phyloP scores from a whole-genome alignment of 2,113 vertebrate genomes.

The Falco punctatus region DNA sequence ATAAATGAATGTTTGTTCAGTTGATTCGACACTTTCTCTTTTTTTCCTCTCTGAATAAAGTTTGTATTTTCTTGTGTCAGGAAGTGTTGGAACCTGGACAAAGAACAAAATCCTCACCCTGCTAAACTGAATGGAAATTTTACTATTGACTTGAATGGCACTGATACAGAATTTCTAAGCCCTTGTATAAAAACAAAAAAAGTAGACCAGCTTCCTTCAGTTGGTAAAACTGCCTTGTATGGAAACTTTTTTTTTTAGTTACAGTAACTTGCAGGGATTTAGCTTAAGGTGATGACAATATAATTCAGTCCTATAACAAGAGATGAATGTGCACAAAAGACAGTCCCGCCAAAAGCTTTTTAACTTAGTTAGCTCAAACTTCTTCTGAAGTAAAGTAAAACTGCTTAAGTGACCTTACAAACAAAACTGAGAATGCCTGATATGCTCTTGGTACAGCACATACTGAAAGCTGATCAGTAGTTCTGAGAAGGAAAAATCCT shows the following conservation, averaged over 20 bases:
- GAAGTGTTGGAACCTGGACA: not conserved
- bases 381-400: not conserved
- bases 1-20: not conserved
- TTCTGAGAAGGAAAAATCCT: not conserved
- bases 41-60: not conserved
- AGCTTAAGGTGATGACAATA: not conserved
- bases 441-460: not conserved
- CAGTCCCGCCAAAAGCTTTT: not conserved
- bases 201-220: not conserved
- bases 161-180: not conserved
- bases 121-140: not conserved
- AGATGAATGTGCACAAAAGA: not conserved
- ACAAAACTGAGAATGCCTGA: not conserved
- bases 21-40: not conserved
- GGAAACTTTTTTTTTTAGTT: not conserved
- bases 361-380: not conserved
- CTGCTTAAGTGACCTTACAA: not conserved
- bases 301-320: not conserved
- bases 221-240: not conserved
- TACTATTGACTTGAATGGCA: not conserved
- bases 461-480: not conserved
- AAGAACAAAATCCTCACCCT: not conserved
- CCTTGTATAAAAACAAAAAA: not conserved
- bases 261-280: not conserved
- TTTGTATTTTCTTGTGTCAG: not conserved